Base-by-base conservation (phyloP, 2,113 vertebrate genomes). In the Dromaius novaehollandiae region DNA sequence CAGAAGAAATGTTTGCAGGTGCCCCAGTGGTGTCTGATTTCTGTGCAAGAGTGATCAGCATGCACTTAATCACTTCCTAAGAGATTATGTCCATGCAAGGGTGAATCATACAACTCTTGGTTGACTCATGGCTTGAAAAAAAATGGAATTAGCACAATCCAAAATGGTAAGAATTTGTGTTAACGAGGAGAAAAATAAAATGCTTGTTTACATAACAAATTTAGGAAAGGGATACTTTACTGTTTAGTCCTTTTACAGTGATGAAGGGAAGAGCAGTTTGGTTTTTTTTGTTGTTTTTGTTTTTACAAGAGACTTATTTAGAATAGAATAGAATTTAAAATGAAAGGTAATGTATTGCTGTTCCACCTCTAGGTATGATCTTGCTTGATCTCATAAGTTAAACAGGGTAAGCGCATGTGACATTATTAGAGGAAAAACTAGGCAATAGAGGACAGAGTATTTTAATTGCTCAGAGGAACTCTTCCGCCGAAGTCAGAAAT, bases 401-500 rank as follows among this genome's bases (percentile, higher is more conserved):
- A 95, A 81, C 4, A 11, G 91, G 88, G 63, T 77, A 64, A 93
- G 71, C 36, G 66, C 75, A 48, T 83, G 78, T 92, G 91, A 95
- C 89, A 78, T 82, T 80, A 70, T 88, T 74, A 95, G 78, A 86
- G 69, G 69, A 95, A 94, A 68, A 95, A 85, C 50, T 83, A 91
- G 81, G 91, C 79, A 93, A 82, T 11, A 75, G 85, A 95, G 82
- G 85, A 93, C 82, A 86, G 63, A 46, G 22, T 60, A 86, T 94
- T 91, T 96, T 94, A 95, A 94, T 95, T 95, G 93, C 94, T 95
- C 71, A 50, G 75, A 96, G 89, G 89, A 89, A 75, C 53, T 77
- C 70, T 93, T 85, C 76, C 87, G 83, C 73, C 82, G 34, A 64
- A 88, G 78, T 92, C 91, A 95, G 91, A 94, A 92, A 50, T 74